Percentiles rank a stretch among this genome's conserved stretches.
phyloP scores from a whole-genome alignment of 2,888 invertebrate genomes.

The Thymelicus acteon region DNA sequence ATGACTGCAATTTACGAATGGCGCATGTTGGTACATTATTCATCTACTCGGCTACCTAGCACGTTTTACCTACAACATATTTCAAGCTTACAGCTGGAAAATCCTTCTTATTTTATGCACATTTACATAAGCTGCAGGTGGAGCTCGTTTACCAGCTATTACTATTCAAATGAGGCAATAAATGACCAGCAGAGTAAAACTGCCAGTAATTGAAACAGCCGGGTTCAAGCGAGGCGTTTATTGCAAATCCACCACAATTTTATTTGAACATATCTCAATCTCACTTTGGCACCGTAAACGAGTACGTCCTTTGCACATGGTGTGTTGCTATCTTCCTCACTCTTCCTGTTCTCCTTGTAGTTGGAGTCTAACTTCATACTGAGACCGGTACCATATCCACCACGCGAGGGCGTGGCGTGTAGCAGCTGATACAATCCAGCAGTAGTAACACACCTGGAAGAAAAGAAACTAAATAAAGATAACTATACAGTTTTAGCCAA shows the following conservation, averaged over 20 bases:
- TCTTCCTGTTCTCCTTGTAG: slow-evolving; percentile 55
- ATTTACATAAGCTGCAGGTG: no score
- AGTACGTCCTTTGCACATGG: neutral
- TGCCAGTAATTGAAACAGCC: neutral
- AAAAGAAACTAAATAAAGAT: neutral
- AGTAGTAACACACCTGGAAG: slow-evolving; percentile 76
- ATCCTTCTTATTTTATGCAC: no score
- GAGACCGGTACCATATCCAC: slow-evolving; percentile 81
- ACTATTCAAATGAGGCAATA: no score
- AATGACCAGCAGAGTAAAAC: no score
- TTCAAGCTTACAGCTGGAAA: no score
- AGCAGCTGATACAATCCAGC: slow-evolving; percentile 79
- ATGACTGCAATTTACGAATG: no score
- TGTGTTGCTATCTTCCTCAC: slow-evolving; percentile 6
- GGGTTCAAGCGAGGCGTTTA: slow-evolving; percentile 30
- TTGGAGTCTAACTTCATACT: slow-evolving; percentile 74
- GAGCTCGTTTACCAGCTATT: no score
- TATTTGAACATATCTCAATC: neutral
- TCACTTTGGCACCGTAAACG: slow-evolving; percentile 26
- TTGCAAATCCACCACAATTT: slow-evolving; percentile 23
- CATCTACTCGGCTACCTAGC: no score
- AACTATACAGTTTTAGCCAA: no score
- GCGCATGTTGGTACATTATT: no score
- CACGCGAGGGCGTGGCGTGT: slow-evolving; percentile 76
- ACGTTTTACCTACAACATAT: no score